Conservation (phyloP, 2,888 invertebrate species). For the Baronia brevicornis region DNA sequence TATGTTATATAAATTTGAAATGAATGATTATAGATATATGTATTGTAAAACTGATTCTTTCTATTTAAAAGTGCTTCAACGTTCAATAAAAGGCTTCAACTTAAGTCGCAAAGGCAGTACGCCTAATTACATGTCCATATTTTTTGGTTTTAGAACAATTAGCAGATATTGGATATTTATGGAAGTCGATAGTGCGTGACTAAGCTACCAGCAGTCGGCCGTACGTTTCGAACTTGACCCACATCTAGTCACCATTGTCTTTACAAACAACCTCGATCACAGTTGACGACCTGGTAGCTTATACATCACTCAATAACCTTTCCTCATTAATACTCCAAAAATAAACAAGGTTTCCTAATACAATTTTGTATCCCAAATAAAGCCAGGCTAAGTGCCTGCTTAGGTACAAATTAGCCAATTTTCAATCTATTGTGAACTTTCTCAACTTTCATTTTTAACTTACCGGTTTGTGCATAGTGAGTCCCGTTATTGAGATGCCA, state of each 20-base stretch:
- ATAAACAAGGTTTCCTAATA: conserved; percentile 10
- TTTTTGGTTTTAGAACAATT: not conserved
- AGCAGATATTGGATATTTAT: conserved; percentile 5
- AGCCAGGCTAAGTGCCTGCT: conserved; percentile 1
- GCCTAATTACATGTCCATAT: too few species aligned
- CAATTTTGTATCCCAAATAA: conserved; percentile 1
- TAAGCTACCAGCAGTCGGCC: conserved; percentile 34
- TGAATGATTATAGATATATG: too few species aligned
- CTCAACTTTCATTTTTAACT: conserved; percentile 62
- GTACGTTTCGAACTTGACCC: conserved; percentile 62
- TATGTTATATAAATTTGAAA: too few species aligned
- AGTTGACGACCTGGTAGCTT: conserved; percentile 26
- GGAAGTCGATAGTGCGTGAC: conserved; percentile 35
- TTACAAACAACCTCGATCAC: conserved; percentile 44
- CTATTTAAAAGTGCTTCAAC: too few species aligned
- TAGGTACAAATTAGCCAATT: conserved; percentile 8
- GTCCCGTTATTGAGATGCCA: conserved; percentile 54
- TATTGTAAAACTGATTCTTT: too few species aligned
- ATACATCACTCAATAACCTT: conserved; percentile 30
- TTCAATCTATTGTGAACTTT: conserved; percentile 58
- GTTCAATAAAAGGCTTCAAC: too few species aligned
- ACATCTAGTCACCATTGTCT: conserved; percentile 66
- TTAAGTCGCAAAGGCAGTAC: too few species aligned
- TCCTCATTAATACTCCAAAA: conserved; percentile 18
- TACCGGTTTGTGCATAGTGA: conserved; percentile 42